Conservation (phyloP, 1,140 invertebrate genomes). For the Papilio polytes region DNA sequence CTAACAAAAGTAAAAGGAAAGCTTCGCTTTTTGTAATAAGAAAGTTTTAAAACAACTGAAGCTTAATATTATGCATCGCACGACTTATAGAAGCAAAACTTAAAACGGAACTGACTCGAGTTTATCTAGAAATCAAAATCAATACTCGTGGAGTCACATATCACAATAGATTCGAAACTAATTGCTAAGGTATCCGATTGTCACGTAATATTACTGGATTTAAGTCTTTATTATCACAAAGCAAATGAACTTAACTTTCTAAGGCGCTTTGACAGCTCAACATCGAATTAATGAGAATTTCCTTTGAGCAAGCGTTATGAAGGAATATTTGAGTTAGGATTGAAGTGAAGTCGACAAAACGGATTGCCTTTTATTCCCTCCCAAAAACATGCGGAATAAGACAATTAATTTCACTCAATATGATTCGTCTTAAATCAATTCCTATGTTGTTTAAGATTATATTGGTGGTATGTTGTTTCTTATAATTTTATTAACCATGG, state of each 20-base stretch:
- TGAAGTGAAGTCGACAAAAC: conserved; percentile 7
- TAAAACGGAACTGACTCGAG: no score
- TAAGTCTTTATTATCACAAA: neutral
- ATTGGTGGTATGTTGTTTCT: neutral
- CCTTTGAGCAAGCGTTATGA: conserved; percentile 3
- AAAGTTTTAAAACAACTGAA: no score
- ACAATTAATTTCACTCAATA: neutral
- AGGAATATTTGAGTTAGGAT: neutral
- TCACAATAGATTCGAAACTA: no score
- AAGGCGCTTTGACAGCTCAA: neutral
- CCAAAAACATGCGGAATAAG: neutral
- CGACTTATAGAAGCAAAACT: no score
- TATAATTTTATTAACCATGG: neutral
- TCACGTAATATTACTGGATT: neutral
- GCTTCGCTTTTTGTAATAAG: no score
- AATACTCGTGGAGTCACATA: no score
- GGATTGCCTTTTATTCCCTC: neutral
- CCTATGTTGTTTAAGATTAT: neutral
- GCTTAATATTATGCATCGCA: no score
- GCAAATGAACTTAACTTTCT: neutral
- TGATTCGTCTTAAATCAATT: neutral
- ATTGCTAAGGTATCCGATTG: no score
- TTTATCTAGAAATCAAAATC: no score
- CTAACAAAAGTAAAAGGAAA: no score
- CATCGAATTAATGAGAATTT: conserved; percentile 18